These are phyloP conservation scores for Ophiothrix spiculata DNA, from an alignment of 35 echinoderm and acorn worm genomes.

Conservation along the genomic window DNA sequence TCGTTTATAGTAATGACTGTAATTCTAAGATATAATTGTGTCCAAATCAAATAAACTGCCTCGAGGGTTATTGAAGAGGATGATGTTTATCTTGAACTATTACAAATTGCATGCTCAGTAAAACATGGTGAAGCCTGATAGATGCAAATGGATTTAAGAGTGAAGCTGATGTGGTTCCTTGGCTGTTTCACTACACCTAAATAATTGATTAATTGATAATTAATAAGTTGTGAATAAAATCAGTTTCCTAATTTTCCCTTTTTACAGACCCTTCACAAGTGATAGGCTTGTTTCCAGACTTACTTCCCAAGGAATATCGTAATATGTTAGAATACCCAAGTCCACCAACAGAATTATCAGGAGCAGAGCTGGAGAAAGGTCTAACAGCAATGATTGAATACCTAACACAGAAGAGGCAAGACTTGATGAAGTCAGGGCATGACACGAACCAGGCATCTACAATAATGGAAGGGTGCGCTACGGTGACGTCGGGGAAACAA, in stretches of 20 bases:
- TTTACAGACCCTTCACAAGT: constrained; percentile 86
- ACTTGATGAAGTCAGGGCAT: constrained; percentile 58
- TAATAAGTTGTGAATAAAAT: too few relatives aligned
- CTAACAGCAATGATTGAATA: constrained; percentile 89
- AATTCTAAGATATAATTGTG: too few relatives aligned
- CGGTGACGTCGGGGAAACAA: constrained; percentile 73
- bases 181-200: too few relatives aligned
- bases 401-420: constrained; percentile 92
- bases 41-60: too few relatives aligned
- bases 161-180: too few relatives aligned
- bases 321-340: constrained; percentile 86
- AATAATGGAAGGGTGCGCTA: constrained; percentile 83
- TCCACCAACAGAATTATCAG: constrained; percentile 57
- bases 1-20: too few relatives aligned
- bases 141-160: too few relatives aligned
- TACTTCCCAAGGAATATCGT: constrained; percentile 83
- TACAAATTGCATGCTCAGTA: too few relatives aligned
- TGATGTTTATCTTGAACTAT: too few relatives aligned
- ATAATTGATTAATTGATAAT: too few relatives aligned
- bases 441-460: constrained; percentile 68
- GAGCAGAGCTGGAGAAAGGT: constrained; percentile 86
- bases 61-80: too few relatives aligned
- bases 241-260: not conserved
- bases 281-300: constrained; percentile 87
- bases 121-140: too few relatives aligned